Evolutionary conservation across 2,888 invertebrate species (phyloP), one percentile per base, ranked within the genome.

Genomic region (Panzeria rudis): DNA sequence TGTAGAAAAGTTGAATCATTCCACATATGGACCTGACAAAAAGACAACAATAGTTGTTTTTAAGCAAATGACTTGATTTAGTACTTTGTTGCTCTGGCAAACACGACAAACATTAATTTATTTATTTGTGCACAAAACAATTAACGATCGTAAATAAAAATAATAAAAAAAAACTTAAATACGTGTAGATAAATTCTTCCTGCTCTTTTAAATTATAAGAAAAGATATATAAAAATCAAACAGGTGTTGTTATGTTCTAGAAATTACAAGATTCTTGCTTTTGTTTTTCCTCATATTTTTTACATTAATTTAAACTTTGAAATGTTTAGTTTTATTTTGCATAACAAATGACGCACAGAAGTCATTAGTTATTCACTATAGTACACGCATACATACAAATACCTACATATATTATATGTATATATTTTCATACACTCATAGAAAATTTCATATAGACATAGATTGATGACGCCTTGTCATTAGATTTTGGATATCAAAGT

Each of bases 131-230:
- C 1, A 56, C 7, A 52, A 62, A 3, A 23, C 13, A 50, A 56
- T 68, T 52, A 59, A 25, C 25, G 6, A 9, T 17, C 38, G 54
- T 62, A 44, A 62, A 62, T 64, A 52, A 72, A 15, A 52, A 44
- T 25, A 69, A 61, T 35, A 72, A 52, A 25, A 59, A 35, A 62
- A 25, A 7, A 54, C 15, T 4, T 62, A 41, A 17, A 20, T 23
- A 77, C 17, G 25, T 62, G 41, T 64, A n/a, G 38, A 29, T 61
- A 83, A 83, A 83, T 68, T 73, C 83, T 78, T 83, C 83, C 78
- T 78, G 78, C 6, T 83, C 68, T 73, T 73, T 83, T 38, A 38
- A n/a, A 50, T 6, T 59, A 41, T 23, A 47, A 61, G 32, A 32
- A 50, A 38, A 32, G 61, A 29, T 15, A 9, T 1, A 20, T 23